Percentiles rank a stretch among this genome's conserved stretches.
Conservation (phyloP, 2,888 invertebrate species). For the Theristus sp. region DNA sequence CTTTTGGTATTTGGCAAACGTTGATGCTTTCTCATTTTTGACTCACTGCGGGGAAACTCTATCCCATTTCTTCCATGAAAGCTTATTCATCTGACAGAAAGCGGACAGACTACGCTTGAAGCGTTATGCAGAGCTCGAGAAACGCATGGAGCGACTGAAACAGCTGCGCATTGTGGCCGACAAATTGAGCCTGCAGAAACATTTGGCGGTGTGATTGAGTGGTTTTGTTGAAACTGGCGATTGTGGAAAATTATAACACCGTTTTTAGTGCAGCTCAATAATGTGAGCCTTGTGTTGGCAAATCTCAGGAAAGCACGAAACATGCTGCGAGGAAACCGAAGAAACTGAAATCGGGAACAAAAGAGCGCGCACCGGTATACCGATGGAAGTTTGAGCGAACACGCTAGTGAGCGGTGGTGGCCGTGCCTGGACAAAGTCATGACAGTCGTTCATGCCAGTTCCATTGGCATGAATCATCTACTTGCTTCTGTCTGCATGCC, state of each 20-base stretch:
- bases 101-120: constrained; percentile 15
- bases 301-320: too few species aligned
- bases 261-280: constrained; percentile 10
- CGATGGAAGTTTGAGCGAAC: constrained; percentile 25
- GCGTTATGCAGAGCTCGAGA: constrained; percentile 21
- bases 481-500: too few species aligned
- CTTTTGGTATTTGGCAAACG: constrained; percentile 9
- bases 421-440: too few species aligned
- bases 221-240: not conserved
- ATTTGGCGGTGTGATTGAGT: not conserved
- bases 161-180: constrained; percentile 19
- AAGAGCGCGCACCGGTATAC: constrained; percentile 18
- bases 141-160: constrained; percentile 18
- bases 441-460: too few species aligned
- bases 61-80: not conserved
- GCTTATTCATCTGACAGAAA: constrained; percentile 14
- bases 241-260: not conserved
- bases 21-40: not conserved
- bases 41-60: not conserved
- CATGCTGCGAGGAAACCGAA: too few species aligned
- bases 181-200: constrained; percentile 16
- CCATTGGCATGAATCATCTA: too few species aligned
- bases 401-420: too few species aligned
- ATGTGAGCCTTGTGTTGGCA: constrained; percentile 13
- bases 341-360: constrained; percentile 15